Percentiles rank a stretch among this genome's conserved stretches.
Conservation (phyloP, 2,888 invertebrate species). For the Sarcophaga carnaria region DNA sequence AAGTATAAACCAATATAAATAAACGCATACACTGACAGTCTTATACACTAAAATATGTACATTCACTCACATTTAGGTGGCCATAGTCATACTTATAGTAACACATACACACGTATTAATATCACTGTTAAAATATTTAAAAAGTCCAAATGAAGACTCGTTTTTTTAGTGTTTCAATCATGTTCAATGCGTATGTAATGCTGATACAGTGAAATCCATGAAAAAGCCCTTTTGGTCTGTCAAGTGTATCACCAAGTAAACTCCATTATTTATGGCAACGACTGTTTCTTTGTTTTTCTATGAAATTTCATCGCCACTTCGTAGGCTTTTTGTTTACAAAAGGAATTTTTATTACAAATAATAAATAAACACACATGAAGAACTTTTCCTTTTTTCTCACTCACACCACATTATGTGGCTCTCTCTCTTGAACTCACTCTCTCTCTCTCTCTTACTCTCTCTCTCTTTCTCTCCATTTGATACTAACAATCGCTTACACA, state of each 20-base stretch:
- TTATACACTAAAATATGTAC: neutral
- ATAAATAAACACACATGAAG: slow-evolving; percentile 56
- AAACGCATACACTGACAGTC: neutral
- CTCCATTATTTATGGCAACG: neutral
- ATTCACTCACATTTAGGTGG: neutral
- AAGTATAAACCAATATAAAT: slow-evolving; percentile 39
- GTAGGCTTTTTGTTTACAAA: slow-evolving; percentile 47
- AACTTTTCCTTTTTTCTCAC: slow-evolving; percentile 15
- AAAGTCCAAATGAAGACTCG: slow-evolving; percentile 20
- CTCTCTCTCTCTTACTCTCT: too few species aligned
- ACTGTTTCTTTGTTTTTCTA: neutral
- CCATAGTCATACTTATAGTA: neutral
- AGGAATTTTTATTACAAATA: slow-evolving; percentile 59
- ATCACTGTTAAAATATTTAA: slow-evolving; percentile 42
- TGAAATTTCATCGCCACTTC: neutral
- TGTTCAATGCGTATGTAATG: slow-evolving; percentile 21
- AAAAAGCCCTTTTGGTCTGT: too few species aligned
- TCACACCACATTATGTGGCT: neutral
- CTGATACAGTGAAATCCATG: slow-evolving; percentile 14
- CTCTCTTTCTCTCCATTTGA: too few species aligned
- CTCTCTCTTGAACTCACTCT: too few species aligned
- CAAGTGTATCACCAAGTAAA: too few species aligned
- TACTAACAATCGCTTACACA: slow-evolving; percentile 2
- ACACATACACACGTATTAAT: neutral
- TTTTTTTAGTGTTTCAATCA: slow-evolving; percentile 26